phyloP scores from a whole-genome alignment of 2,888 invertebrate genomes.

The Parnassius mnemosyne region DNA sequence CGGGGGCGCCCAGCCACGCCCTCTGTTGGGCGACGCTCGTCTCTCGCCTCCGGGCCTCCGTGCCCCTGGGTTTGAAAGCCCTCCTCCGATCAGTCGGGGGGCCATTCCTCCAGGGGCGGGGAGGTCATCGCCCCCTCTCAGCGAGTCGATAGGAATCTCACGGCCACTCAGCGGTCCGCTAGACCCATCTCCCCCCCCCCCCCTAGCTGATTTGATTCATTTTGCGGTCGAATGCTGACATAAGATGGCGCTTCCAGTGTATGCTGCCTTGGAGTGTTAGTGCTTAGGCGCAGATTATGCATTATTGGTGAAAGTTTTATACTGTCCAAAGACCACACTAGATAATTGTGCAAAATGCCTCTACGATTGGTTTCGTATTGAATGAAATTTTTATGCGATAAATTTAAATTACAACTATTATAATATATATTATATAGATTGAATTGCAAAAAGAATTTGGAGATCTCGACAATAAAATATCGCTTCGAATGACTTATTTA shows the following conservation, averaged over 20 bases:
- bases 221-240: constrained; percentile 7
- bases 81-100: no score
- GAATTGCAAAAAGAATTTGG: constrained; percentile 10
- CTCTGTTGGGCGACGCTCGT: no score
- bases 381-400: not conserved
- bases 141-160: no score
- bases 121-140: no score
- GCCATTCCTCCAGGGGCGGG: no score
- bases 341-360: not conserved
- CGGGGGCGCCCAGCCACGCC: no score
- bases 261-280: constrained; percentile 5
- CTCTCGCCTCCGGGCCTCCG: no score
- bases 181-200: no score
- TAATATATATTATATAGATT: not conserved
- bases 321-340: constrained; percentile 13
- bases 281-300: not conserved
- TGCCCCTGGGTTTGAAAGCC: no score
- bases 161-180: no score
- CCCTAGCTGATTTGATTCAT: not conserved
- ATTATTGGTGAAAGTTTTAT: not conserved
- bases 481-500: constrained; percentile 20
- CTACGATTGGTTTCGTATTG: not conserved
- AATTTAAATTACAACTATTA: not conserved
- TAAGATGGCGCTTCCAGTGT: constrained; percentile 12
- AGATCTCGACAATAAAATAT: constrained; percentile 27